Percentiles rank a stretch among this genome's conserved stretches.
Conservation (phyloP, 2,888 invertebrate species). For the Ophion ellenae region DNA sequence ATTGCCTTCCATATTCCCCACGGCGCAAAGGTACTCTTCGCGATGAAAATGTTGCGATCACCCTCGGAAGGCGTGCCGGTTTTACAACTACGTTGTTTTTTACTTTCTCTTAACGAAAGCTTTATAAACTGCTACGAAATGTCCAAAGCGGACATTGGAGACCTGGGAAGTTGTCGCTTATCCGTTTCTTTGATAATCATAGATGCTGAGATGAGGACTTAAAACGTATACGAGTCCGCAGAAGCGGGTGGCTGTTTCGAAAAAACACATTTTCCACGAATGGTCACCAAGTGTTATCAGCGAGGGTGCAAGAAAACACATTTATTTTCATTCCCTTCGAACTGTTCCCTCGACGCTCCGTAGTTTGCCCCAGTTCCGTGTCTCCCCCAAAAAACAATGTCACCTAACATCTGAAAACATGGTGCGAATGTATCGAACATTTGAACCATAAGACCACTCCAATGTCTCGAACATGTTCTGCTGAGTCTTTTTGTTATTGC, state of each 20-base stretch:
- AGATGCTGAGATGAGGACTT: background rate
- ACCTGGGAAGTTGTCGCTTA: background rate
- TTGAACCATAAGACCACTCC: background rate
- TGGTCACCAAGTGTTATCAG: background rate
- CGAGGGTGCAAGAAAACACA: background rate
- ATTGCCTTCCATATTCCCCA: slow-evolving; percentile 32
- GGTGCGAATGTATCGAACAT: background rate
- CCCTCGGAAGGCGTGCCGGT: background rate
- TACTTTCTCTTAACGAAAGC: background rate
- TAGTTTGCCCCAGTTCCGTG: too few species aligned
- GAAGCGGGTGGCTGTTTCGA: background rate
- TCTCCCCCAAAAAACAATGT: background rate
- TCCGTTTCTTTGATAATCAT: background rate
- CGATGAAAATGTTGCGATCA: slow-evolving; percentile 17
- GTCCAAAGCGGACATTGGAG: background rate
- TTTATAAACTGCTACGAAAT: background rate
- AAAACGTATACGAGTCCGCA: background rate
- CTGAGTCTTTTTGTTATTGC: too few species aligned
- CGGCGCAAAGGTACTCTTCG: slow-evolving; percentile 1
- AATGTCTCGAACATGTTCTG: background rate
- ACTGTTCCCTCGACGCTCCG: background rate
- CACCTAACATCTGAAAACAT: background rate
- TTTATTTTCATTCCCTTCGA: background rate
- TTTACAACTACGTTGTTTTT: slow-evolving; percentile 3
- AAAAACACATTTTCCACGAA: background rate